Percentiles rank a stretch among this genome's conserved stretches.
phyloP scores from a whole-genome alignment of 2,113 vertebrate species.

The Vanacampus margaritifer region DNA sequence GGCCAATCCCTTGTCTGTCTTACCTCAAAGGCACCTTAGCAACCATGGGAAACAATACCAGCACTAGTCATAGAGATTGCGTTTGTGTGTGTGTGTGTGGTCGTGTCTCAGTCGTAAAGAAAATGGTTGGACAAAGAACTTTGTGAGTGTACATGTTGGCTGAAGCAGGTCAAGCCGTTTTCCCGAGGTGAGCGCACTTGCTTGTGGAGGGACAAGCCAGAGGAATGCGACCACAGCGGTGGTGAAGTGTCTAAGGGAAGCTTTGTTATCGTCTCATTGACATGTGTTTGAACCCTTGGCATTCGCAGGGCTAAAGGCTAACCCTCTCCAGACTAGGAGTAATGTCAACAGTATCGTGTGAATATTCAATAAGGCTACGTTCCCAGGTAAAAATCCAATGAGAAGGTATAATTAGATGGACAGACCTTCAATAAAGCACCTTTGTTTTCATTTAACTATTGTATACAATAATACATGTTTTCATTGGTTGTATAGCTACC shows the following conservation, averaged over 20 bases:
- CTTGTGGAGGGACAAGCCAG: slow-evolving; percentile 38
- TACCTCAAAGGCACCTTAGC: slow-evolving; percentile 37
- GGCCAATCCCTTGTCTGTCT: slow-evolving; percentile 31
- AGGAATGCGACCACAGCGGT: slow-evolving; percentile 44
- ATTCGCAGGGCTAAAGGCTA: background rate
- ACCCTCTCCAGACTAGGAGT: slow-evolving; percentile 1
- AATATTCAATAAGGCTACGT: slow-evolving; percentile 38
- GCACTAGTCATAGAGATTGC: slow-evolving; percentile 18
- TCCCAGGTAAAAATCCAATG: slow-evolving; percentile 17
- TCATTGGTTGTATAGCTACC: background rate
- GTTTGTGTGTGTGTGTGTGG: slow-evolving; percentile 51
- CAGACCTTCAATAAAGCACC: slow-evolving; percentile 14
- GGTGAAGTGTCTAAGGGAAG: slow-evolving; percentile 23
- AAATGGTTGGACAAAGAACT: slow-evolving; percentile 46
- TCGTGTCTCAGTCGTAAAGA: slow-evolving; percentile 50
- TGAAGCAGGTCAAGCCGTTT: slow-evolving; percentile 36
- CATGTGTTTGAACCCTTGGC: slow-evolving; percentile 41
- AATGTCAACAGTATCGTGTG: slow-evolving; percentile 36
- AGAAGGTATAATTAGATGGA: slow-evolving; percentile 16
- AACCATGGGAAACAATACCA: slow-evolving; percentile 54
- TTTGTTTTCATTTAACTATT: slow-evolving; percentile 31
- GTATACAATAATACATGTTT: background rate
- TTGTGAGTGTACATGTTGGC: slow-evolving; percentile 23
- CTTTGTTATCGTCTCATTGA: slow-evolving; percentile 46
- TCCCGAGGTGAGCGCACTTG: slow-evolving; percentile 36